Conservation (phyloP, 2,113 vertebrate genomes). For the mouse (Mus musculus) region GRCm39 chrX:10045501-10046000, state of each 20-base stretch:
- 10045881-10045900: background rate
- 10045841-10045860: background rate
- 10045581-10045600: background rate
- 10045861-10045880: background rate
- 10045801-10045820: background rate
- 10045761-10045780: background rate
- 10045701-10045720: background rate
- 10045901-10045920: background rate
- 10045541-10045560: background rate
- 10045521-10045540: background rate
- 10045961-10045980: background rate
- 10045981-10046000: background rate
- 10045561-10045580: background rate
- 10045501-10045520: background rate
- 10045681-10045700: background rate
- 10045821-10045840: background rate
- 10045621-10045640: background rate
- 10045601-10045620: background rate
- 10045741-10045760: background rate
- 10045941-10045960: background rate
- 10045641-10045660: background rate
- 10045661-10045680: background rate
- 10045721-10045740: background rate
- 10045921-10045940: background rate
- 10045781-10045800: background rate